Percentiles rank a stretch among this genome's conserved stretches.
Evolutionary conservation across 2,888 invertebrate genomes (phyloP).

Genomic region (Athalia rosae): DNA sequence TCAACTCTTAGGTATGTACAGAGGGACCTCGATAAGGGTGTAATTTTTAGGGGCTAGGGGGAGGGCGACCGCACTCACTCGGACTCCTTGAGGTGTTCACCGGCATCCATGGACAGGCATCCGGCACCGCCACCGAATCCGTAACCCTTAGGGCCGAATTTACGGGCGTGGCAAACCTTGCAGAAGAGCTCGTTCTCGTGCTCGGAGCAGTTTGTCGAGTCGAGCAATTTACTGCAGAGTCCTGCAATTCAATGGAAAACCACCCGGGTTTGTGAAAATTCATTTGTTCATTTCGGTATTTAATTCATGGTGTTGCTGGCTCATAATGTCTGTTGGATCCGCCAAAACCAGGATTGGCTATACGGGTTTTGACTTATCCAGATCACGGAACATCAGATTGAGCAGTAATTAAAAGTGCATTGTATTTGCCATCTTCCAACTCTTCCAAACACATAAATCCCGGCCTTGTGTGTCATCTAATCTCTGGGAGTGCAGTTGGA

Average conservation of each 20-base stretch:
- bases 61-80: slow-evolving; percentile 80
- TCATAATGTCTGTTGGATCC: no score
- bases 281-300: neutral
- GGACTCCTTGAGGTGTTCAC: slow-evolving; percentile 87
- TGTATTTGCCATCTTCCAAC: no score
- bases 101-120: slow-evolving; percentile 96
- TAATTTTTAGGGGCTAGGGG: slow-evolving; percentile 61
- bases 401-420: no score
- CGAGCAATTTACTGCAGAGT: slow-evolving; percentile 97
- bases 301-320: neutral
- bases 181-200: slow-evolving; percentile 98
- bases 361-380: no score
- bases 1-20: slow-evolving; percentile 42
- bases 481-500: no score
- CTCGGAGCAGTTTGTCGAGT: slow-evolving; percentile 98
- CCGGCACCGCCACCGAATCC: slow-evolving; percentile 99
- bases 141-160: slow-evolving; percentile 98
- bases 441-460: no score
- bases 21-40: slow-evolving; percentile 70
- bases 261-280: neutral
- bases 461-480: no score
- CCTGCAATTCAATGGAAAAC: slow-evolving; percentile 76
- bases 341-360: no score
- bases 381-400: no score
- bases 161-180: slow-evolving; percentile 97